These are phyloP conservation scores for Mythimna lalbum DNA, from an alignment of 2,888 invertebrate species.

Conservation along the genomic window DNA sequence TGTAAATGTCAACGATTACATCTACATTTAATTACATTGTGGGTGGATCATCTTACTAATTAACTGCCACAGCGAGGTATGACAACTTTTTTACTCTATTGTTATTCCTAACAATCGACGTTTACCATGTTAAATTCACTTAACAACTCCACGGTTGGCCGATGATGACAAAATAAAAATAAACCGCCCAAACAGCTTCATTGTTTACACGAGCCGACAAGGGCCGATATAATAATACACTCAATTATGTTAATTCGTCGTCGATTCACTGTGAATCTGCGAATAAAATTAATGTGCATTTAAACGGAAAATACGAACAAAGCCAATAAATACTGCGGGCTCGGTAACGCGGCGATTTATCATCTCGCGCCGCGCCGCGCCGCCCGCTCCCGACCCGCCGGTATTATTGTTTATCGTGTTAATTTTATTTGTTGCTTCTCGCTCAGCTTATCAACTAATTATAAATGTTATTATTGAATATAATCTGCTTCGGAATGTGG, in stretches of 20 bases:
- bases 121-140: constrained; percentile 41
- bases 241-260: constrained; percentile 88
- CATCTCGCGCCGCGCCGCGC: constrained; percentile 78
- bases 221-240: constrained; percentile 82
- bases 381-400: constrained; percentile 60
- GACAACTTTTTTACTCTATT: constrained; percentile 15
- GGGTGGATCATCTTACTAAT: constrained; percentile 39
- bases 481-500: constrained; percentile 81
- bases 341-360: constrained; percentile 84
- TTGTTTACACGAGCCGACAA: constrained; percentile 72
- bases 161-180: constrained; percentile 66
- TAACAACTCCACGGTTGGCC: constrained; percentile 45
- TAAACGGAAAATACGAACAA: constrained; percentile 87
- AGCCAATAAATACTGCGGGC: constrained; percentile 84
- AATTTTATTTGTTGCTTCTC: constrained; percentile 87
- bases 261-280: constrained; percentile 87
- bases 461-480: constrained; percentile 84
- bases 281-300: constrained; percentile 88
- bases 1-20: constrained; percentile 53
- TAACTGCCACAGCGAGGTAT: constrained; percentile 25
- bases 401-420: constrained; percentile 87
- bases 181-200: constrained; percentile 66
- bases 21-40: constrained; percentile 41
- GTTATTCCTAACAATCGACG: constrained; percentile 27
- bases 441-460: constrained; percentile 84